Conservation (phyloP, 2,888 invertebrate species). For the Sisyra terminalis region DNA sequence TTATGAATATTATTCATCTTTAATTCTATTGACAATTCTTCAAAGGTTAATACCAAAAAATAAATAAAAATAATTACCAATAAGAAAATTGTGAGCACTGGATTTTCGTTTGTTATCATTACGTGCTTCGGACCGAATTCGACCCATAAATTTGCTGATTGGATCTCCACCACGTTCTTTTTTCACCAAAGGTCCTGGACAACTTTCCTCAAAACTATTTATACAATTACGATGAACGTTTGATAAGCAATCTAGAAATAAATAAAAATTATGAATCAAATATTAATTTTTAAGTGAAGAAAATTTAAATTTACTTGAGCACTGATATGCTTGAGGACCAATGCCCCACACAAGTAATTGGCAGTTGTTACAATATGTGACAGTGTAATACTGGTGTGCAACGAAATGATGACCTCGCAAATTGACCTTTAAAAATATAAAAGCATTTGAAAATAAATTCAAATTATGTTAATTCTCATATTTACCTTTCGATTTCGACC, state of each 20-base stretch:
- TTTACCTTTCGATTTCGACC: slow-evolving; percentile 48
- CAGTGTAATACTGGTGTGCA: slow-evolving; percentile 74
- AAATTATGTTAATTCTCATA: slow-evolving; percentile 1
- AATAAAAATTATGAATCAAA: slow-evolving; percentile 3
- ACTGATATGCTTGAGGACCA: slow-evolving; percentile 93
- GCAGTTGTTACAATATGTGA: slow-evolving; percentile 88
- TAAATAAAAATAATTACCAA: slow-evolving; percentile 22
- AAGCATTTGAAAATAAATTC: not conserved
- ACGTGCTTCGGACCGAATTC: slow-evolving; percentile 17
- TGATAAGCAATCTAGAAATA: slow-evolving; percentile 23
- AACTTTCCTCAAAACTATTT: slow-evolving; percentile 25
- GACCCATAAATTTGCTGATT: slow-evolving; percentile 21
- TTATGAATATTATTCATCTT: too few relatives aligned
- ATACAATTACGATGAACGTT: slow-evolving; percentile 27
- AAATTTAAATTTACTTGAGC: slow-evolving; percentile 49
- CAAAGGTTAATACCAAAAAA: not conserved
- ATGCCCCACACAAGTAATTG: slow-evolving; percentile 86
- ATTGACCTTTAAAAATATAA: slow-evolving; percentile 34
- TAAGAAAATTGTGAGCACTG: slow-evolving; percentile 25
- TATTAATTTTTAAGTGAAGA: not conserved
- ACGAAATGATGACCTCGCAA: slow-evolving; percentile 82
- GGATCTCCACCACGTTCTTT: slow-evolving; percentile 20
- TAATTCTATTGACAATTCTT: too few relatives aligned
- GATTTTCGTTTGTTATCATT: slow-evolving; percentile 26
- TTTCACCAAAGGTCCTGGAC: slow-evolving; percentile 26